phyloP scores from a whole-genome alignment of 2,797 vertebrate genomes.

The Sphaeramia orbicularis region DNA sequence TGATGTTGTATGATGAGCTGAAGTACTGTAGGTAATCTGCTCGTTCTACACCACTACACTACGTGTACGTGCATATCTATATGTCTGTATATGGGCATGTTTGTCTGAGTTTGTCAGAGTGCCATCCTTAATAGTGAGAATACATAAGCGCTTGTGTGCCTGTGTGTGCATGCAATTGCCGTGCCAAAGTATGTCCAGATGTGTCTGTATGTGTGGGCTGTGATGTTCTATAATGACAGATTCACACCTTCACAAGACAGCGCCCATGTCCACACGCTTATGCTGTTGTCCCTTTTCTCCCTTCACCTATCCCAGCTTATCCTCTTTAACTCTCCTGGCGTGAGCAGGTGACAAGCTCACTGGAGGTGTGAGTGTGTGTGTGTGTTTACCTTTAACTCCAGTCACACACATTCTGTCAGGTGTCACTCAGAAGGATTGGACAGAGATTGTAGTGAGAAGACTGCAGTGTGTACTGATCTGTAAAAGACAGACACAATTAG shows the following conservation, averaged over 20 bases:
- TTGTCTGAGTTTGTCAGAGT: background rate
- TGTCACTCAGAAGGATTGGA: slow-evolving; percentile 47
- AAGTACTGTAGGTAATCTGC: slow-evolving; percentile 56
- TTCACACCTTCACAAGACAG: slow-evolving; percentile 68
- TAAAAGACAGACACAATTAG: slow-evolving; percentile 3
- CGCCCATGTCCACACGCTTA: slow-evolving; percentile 57
- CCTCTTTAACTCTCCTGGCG: slow-evolving; percentile 15
- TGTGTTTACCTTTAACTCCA: slow-evolving; percentile 57
- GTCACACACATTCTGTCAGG: slow-evolving; percentile 60
- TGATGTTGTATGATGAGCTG: slow-evolving; percentile 55
- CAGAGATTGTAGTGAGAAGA: slow-evolving; percentile 24
- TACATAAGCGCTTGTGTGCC: background rate
- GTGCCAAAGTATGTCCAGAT: background rate
- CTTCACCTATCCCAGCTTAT: slow-evolving; percentile 22
- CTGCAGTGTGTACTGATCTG: slow-evolving; percentile 2
- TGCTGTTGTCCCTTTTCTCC: slow-evolving; percentile 38
- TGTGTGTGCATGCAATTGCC: background rate
- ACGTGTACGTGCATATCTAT: too few relatives aligned
- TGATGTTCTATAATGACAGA: slow-evolving; percentile 43
- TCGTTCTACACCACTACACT: slow-evolving; percentile 30
- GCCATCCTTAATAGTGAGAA: background rate
- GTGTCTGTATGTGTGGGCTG: slow-evolving; percentile 7
- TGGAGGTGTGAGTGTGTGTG: slow-evolving; percentile 21
- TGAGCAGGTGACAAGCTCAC: slow-evolving; percentile 61
- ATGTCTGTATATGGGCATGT: background rate